Evolutionary conservation across 2,888 invertebrate species (phyloP).

Genomic region (Drosophila fulvimacula): DNA sequence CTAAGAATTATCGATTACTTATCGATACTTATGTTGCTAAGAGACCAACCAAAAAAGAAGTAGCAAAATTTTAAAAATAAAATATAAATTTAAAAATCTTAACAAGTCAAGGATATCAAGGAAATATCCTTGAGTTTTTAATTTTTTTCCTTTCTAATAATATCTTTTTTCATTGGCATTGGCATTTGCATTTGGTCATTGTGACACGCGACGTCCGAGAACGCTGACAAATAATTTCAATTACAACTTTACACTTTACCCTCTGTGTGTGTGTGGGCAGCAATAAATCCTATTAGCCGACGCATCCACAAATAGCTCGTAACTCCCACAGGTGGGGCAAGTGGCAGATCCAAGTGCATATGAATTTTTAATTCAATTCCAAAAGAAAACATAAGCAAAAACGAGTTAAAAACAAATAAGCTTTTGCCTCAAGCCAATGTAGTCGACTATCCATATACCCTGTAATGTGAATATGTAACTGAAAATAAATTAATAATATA

Average conservation of each 20-base stretch:
- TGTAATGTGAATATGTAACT: not conserved
- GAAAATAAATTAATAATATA: not conserved
- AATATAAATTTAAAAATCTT: too few relatives aligned
- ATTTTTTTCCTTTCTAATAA: too few relatives aligned
- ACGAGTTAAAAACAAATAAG: not conserved
- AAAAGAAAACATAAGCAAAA: conserved; percentile 36
- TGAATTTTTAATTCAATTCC: conserved; percentile 62
- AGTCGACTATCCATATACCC: not conserved
- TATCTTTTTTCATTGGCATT: too few relatives aligned
- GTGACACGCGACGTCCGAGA: not conserved
- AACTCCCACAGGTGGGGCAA: not conserved
- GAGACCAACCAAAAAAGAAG: too few relatives aligned
- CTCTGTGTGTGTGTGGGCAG: not conserved
- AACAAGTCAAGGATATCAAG: too few relatives aligned
- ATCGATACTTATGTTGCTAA: not conserved
- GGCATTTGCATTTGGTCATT: not conserved
- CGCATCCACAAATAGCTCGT: not conserved
- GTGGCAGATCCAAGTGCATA: conserved; percentile 25
- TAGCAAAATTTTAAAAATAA: too few relatives aligned
- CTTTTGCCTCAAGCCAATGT: not conserved
- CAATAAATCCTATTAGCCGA: conserved; percentile 36
- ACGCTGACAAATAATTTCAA: conserved; percentile 32
- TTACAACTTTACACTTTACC: conserved; percentile 26
- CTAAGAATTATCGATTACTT: not conserved
- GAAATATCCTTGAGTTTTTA: too few relatives aligned